A percentile compares a stretch with the other conserved stretches of the same genome.
Evolutionary conservation across 2,797 vertebrate genomes (phyloP).

Genomic region (Caiman crocodilus): DNA sequence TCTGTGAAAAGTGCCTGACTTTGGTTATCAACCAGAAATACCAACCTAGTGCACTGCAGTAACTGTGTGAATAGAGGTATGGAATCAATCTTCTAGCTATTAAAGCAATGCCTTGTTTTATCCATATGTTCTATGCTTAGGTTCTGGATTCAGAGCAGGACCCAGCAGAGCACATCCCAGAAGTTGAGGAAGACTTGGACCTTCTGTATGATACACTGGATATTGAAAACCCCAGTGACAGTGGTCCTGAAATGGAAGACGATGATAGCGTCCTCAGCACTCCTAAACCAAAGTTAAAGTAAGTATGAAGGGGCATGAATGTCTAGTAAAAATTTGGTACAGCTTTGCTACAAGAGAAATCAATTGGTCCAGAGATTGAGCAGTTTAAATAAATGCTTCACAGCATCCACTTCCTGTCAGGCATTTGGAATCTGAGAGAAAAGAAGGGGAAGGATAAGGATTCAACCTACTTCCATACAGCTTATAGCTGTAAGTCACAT

Average conservation of each 20-base stretch:
- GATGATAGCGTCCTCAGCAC: constrained; percentile 98
- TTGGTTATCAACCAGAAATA: neutral
- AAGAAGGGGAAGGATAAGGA: neutral
- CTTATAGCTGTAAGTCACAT: neutral
- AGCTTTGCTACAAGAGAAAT: neutral
- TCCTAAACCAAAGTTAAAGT: constrained; percentile 97
- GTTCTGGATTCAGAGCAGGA: constrained; percentile 98
- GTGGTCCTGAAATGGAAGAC: constrained; percentile 95
- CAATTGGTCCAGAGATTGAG: neutral
- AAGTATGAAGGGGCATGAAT: constrained; percentile 39
- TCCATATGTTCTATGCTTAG: constrained; percentile 66
- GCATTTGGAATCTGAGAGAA: neutral
- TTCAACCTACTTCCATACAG: neutral
- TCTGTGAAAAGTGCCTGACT: neutral
- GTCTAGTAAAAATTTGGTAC: neutral
- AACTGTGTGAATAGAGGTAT: fast-evolving
- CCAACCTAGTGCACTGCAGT: neutral
- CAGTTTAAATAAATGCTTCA: neutral
- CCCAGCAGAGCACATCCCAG: constrained; percentile 90
- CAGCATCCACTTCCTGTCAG: neutral
- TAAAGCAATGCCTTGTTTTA: neutral
- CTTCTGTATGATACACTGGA: constrained; percentile 92
- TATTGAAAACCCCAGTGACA: constrained; percentile 97
- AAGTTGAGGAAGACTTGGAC: constrained; percentile 96
- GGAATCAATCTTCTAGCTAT: neutral